These are phyloP conservation scores for Podarcis raffonei DNA, from an alignment of 2,113 vertebrate species.

Conservation along the genomic window DNA sequence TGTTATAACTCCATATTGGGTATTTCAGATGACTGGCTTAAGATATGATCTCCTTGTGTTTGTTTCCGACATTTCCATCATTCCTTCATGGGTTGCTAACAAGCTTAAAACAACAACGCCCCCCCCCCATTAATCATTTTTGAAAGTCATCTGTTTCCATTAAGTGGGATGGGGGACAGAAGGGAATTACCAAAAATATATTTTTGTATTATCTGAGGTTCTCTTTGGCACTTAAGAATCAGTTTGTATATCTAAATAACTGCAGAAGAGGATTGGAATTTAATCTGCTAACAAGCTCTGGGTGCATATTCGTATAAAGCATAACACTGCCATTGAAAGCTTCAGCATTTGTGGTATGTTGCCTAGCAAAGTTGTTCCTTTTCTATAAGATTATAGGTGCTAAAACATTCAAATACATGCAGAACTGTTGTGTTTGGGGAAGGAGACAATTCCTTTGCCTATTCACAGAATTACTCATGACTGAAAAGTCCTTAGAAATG, in stretches of 20 bases:
- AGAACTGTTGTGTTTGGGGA: background rate
- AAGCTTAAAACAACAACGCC: background rate
- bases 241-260: background rate
- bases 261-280: background rate
- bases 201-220: background rate
- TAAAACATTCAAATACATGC: background rate
- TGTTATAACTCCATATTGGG: background rate
- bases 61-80: background rate
- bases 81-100: background rate
- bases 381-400: background rate
- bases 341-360: background rate
- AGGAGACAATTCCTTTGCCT: background rate
- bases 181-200: background rate
- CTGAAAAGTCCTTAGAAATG: background rate
- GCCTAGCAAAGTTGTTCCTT: background rate
- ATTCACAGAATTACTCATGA: background rate
- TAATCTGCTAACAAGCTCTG: background rate
- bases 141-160: conserved; percentile 18
- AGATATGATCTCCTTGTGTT: background rate
- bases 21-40: background rate
- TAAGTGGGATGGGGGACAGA: background rate
- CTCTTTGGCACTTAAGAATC: background rate
- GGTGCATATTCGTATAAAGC: background rate
- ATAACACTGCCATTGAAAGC: background rate
- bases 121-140: background rate